phyloP scores from a whole-genome alignment of 2,888 invertebrate species.

The Zeuzera pyrina region DNA sequence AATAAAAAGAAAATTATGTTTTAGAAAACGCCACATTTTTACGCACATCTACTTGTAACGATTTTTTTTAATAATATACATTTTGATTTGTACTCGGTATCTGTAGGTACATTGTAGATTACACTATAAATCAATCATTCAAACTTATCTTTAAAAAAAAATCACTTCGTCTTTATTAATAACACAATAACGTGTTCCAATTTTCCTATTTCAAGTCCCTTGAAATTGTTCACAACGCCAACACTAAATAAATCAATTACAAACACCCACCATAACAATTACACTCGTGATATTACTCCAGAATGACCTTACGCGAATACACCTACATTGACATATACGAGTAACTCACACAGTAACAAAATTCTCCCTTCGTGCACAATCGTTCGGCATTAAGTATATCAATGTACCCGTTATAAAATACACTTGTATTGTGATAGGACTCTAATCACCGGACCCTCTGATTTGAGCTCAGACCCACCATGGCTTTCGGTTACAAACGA shows the following conservation, averaged over 20 bases:
- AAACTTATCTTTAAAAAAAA: too few relatives aligned
- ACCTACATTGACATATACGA: conserved; percentile 7
- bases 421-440: conserved; percentile 53
- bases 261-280: conserved; percentile 51
- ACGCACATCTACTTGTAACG: too few relatives aligned
- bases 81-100: too few relatives aligned
- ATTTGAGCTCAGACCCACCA: conserved; percentile 32
- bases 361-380: conserved; percentile 38
- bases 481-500: conserved; percentile 13
- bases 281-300: conserved; percentile 55
- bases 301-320: conserved; percentile 29
- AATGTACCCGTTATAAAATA: conserved; percentile 48
- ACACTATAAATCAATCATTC: too few relatives aligned
- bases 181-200: too few relatives aligned
- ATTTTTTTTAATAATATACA: too few relatives aligned
- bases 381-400: conserved; percentile 41
- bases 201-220: too few relatives aligned
- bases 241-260: conserved; percentile 57
- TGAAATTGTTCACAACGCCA: too few relatives aligned
- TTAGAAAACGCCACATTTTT: too few relatives aligned
- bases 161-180: too few relatives aligned
- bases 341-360: conserved; percentile 18
- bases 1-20: too few relatives aligned
- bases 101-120: too few relatives aligned
- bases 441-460: conserved; percentile 55